These are phyloP conservation scores for Drosophila pruinosa DNA, from an alignment of 1,140 invertebrate genomes.

Conservation along the genomic window DNA sequence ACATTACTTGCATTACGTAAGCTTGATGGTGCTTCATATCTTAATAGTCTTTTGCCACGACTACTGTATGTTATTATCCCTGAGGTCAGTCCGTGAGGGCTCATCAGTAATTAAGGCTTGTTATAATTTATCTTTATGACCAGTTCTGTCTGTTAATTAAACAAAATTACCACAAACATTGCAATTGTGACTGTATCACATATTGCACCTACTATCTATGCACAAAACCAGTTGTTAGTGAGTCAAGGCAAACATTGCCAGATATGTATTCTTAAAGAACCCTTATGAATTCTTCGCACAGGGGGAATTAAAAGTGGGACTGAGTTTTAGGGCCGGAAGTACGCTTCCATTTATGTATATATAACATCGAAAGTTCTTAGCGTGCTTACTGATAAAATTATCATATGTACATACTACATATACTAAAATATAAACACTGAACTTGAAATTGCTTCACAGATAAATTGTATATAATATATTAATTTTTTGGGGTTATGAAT, in stretches of 20 bases:
- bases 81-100: constrained; percentile 47
- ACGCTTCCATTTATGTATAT: not conserved
- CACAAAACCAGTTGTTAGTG: not conserved
- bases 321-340: not conserved
- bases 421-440: too few relatives aligned
- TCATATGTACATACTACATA: too few relatives aligned
- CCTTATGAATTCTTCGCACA: not conserved
- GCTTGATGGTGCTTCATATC: constrained; percentile 24
- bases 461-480: too few relatives aligned
- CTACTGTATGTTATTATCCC: constrained; percentile 45
- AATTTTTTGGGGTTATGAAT: too few relatives aligned
- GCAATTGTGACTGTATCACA: constrained; percentile 13
- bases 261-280: not conserved
- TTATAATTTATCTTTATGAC: constrained; percentile 50
- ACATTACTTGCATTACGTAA: constrained; percentile 59
- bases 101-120: constrained; percentile 59
- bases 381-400: too few relatives aligned
- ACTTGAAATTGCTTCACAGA: too few relatives aligned
- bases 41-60: constrained; percentile 58
- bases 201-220: not conserved
- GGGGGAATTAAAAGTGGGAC: not conserved
- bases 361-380: too few relatives aligned
- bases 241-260: not conserved
- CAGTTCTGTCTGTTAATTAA: constrained; percentile 55
- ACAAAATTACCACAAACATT: not conserved